Evolutionary conservation across 2,888 invertebrate species (phyloP), one percentile per base, ranked within the genome.

Genomic region (Autographa pulchrina): DNA sequence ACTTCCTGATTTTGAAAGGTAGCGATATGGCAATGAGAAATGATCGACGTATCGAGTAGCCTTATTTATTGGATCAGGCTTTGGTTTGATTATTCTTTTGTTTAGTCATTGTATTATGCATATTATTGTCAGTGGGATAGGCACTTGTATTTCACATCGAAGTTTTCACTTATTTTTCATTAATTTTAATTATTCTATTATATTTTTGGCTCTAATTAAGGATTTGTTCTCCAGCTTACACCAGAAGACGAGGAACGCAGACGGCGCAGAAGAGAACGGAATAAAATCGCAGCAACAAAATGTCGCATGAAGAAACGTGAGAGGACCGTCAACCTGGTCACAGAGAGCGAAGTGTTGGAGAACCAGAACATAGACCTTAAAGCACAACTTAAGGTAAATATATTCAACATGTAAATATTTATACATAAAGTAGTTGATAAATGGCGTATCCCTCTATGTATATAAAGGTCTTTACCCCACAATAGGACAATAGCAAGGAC

Each of bases 281-380:
- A 99, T 93, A 99, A 99, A 96, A 98, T 99, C 80, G 99, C 99
- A 65, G 99, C 99, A 72, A 99, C 99, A 14, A 99, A 99, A 92
- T 99, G 99, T 90, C 97, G 99, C 81, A 97, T 99, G 96, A 99
- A 99, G 96, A 99, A 99, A 92, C 97, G 99, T 54, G 98, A 98
- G 90, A 97, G 98, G 81, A 98, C 98, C 1, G 97, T 97, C 84
- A 98, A 98, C 89, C 95, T 99, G 82, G 98, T 98, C 83, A 97
- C 97, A 77, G 98, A 99, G 95, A 98, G 98, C 65, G 98, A 98
- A 92, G 97, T 97, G 65, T 93, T 98, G 75, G 98, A 98, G 91
- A 97, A 97, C 69, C 98, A 98, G 93, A 98, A 98, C 90, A 97
- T 98, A 75, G 98, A 98, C 87, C 95, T 98, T 74, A 98, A 98